Percentiles rank a stretch among this genome's conserved stretches.
Evolutionary conservation across 2,797 vertebrate species (phyloP).

Genomic region (Hozukius guyotensis): DNA sequence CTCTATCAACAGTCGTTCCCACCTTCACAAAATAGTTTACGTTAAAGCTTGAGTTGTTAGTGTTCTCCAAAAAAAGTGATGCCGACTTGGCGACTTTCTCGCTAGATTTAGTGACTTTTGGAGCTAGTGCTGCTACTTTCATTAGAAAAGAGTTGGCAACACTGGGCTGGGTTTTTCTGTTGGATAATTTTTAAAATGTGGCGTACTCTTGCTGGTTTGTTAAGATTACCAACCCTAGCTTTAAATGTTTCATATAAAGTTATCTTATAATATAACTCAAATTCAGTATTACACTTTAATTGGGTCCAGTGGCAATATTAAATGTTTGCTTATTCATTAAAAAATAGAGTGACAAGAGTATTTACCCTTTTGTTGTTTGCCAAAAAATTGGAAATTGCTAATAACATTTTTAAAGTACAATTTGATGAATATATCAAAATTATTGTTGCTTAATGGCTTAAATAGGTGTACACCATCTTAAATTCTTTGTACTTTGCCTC

Average conservation of each 20-base stretch:
- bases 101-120: too few relatives aligned
- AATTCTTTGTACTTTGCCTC: background rate
- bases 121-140: too few relatives aligned
- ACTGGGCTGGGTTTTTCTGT: too few relatives aligned
- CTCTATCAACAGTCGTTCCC: background rate
- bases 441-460: background rate
- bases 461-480: background rate
- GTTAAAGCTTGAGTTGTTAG: too few relatives aligned
- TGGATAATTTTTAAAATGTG: too few relatives aligned
- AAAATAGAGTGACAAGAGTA: background rate
- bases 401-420: background rate
- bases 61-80: background rate
- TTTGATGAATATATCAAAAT: background rate
- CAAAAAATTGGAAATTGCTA: background rate
- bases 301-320: background rate
- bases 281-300: too few relatives aligned
- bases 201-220: too few relatives aligned
- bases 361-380: background rate
- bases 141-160: too few relatives aligned
- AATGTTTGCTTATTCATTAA: background rate
- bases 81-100: too few relatives aligned
- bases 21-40: background rate
- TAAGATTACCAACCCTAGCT: too few relatives aligned
- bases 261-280: too few relatives aligned
- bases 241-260: background rate